Evolutionary conservation across 2,113 vertebrate species (phyloP), one percentile per base, ranked within the genome.

Genomic region (Columba janthina): DNA sequence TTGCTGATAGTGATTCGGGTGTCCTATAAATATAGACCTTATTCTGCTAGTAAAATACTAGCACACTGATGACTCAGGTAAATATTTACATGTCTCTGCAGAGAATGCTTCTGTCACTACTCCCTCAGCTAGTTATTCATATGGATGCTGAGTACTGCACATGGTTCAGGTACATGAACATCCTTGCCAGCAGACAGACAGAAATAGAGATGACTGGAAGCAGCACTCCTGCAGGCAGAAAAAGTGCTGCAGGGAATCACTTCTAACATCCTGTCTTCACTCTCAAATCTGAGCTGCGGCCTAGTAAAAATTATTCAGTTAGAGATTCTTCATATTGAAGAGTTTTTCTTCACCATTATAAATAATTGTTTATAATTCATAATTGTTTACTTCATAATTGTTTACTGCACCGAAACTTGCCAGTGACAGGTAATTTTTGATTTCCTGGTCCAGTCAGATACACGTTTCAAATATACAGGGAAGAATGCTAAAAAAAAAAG

Each of bases 111-210:
- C 51, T 46, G 15, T 46, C n/a, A 62, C 20, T 74, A 54, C 9
- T 44, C 5, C 3, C 25, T 22, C 18, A 32, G 24, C 34, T 28
- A 77, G 24, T 38, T 26, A 53, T 4, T 18, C 9, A 6, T 34
- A 34, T 11, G 19, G 48, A 72, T 56, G 13, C 20, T 72, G 25
- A 5, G 15, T 61, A 74, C 9, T 70, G 31, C 12, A 26, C 0
- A 0, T n/a, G 21, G 9, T 38, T 85, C 22, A 64, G 38, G 3
- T 64, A 31, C 28, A 15, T 20, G 6, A 71, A n/a, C 1, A 1
- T n/a, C 15, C 29, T 62, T 85, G 18, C 5, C 24, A 77, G 17
- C 13, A 78, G 7, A 56, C 29, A 34, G 44, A 56, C 8, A 84
- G 87, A 87, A 84, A 42, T 14, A 85, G 25, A 58, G 28, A 67